phyloP scores from a whole-genome alignment of 23 tunicate species.

The Halocynthia aurantium region DNA sequence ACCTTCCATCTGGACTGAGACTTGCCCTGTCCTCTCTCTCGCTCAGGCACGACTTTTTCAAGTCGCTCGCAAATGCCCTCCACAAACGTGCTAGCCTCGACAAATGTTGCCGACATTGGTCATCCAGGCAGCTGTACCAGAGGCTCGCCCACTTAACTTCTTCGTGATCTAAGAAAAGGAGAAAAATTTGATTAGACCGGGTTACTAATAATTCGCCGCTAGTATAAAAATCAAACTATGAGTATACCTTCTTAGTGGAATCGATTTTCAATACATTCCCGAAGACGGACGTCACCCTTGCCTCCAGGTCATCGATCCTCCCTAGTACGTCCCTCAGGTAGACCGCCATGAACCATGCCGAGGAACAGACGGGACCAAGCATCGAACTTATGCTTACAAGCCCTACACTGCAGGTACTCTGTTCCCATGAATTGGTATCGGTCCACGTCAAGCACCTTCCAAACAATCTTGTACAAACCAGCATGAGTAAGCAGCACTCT shows the following conservation, averaged over 20 bases:
- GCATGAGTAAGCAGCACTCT: neutral
- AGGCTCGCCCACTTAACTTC: neutral
- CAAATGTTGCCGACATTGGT: slow-evolving; percentile 35
- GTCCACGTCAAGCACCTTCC: slow-evolving; percentile 1
- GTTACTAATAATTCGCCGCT: too few relatives aligned
- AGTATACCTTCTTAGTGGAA: slow-evolving; percentile 30
- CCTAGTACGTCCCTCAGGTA: slow-evolving; percentile 5
- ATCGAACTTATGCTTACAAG: neutral
- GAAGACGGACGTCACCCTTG: slow-evolving; percentile 17
- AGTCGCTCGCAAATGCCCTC: too few relatives aligned
- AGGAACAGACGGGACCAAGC: neutral
- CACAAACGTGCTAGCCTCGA: too few relatives aligned
- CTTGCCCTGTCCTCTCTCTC: too few relatives aligned
- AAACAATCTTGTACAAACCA: neutral
- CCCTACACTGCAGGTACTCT: neutral
- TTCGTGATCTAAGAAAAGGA: neutral
- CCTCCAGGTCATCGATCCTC: slow-evolving; percentile 15
- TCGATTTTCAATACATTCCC: slow-evolving; percentile 36
- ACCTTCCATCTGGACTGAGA: too few relatives aligned
- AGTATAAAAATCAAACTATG: too few relatives aligned
- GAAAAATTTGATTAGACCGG: too few relatives aligned
- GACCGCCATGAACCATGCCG: slow-evolving; percentile 20
- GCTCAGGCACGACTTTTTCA: too few relatives aligned
- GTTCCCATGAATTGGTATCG: neutral
- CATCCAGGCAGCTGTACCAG: slow-evolving; percentile 30